Percentiles rank a stretch among this genome's conserved stretches.
These are phyloP conservation scores for Drosophila nikananu DNA, from an alignment of 1,140 invertebrate genomes.

Conservation along the genomic window DNA sequence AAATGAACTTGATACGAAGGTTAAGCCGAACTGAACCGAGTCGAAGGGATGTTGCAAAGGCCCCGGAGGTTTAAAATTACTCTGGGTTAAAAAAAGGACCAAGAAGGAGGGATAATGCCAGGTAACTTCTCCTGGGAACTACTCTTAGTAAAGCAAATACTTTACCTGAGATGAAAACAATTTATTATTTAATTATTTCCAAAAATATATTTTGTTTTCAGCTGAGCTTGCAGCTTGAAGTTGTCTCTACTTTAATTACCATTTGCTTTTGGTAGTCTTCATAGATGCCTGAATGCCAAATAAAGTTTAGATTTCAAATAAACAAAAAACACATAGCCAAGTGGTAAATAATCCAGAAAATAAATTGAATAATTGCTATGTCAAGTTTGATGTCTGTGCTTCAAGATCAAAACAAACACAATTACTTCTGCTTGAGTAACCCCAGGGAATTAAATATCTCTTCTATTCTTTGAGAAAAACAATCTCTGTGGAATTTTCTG, in stretches of 20 bases:
- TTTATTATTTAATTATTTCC: neutral
- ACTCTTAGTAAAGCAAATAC: neutral
- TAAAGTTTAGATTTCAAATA: neutral
- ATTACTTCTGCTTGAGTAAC: conserved; percentile 6
- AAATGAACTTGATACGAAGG: conserved; percentile 34
- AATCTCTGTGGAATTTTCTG: neutral
- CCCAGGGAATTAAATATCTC: neutral
- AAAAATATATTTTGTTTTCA: neutral
- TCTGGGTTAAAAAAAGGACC: neutral
- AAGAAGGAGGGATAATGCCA: neutral
- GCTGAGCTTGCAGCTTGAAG: too few species aligned
- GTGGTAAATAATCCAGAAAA: neutral
- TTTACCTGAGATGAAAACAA: neutral
- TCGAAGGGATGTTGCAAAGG: neutral
- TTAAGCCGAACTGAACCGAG: neutral
- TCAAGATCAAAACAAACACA: conserved; percentile 3
- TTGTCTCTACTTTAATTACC: neutral
- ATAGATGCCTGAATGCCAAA: neutral
- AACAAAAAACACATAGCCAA: neutral
- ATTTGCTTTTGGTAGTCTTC: neutral
- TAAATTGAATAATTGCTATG: conserved; percentile 6
- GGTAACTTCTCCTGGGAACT: neutral
- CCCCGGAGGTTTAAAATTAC: conserved; percentile 5
- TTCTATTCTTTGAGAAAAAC: neutral
- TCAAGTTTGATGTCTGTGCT: conserved; percentile 9